Conservation (phyloP, 2,888 invertebrate species). For the Caenorhabditis sp. region DNA sequence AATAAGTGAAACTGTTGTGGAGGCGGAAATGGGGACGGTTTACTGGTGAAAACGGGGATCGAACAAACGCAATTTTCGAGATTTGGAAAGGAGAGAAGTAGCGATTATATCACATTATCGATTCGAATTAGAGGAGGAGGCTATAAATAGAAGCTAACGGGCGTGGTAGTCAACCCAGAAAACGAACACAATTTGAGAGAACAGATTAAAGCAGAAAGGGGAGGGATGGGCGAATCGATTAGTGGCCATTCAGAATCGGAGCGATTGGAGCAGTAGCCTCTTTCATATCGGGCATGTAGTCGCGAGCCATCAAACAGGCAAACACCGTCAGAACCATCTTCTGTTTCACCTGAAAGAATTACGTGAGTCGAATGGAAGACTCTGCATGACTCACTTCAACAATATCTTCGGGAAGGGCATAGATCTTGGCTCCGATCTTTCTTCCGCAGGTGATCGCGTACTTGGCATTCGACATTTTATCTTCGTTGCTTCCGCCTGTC, state of each 20-base stretch:
- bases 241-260: constrained; percentile 48
- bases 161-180: neutral
- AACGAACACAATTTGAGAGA: constrained; percentile 7
- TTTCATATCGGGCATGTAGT: constrained; percentile 92
- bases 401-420: constrained; percentile 98
- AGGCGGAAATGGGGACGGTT: neutral
- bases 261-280: constrained; percentile 53
- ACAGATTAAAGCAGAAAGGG: constrained; percentile 18
- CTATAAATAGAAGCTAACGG: constrained; percentile 34
- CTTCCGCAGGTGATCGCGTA: constrained; percentile 98
- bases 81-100: constrained; percentile 10
- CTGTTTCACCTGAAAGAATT: constrained; percentile 86
- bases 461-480: constrained; percentile 90
- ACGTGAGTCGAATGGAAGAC: neutral
- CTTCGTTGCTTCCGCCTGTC: constrained; percentile 58
- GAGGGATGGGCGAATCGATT: neutral
- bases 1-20: constrained; percentile 35
- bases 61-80: constrained; percentile 16
- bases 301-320: constrained; percentile 97
- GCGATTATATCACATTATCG: constrained; percentile 50
- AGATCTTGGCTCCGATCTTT: constrained; percentile 96
- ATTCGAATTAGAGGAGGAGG: constrained; percentile 4
- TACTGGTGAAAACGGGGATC: neutral
- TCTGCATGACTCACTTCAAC: constrained; percentile 86
- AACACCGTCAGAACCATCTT: constrained; percentile 99